A percentile compares a stretch with the other conserved stretches of the same genome.
These are phyloP conservation scores for Entosphenus tridentatus DNA, from an alignment of 2,113 vertebrate genomes.

Conservation along the genomic window DNA sequence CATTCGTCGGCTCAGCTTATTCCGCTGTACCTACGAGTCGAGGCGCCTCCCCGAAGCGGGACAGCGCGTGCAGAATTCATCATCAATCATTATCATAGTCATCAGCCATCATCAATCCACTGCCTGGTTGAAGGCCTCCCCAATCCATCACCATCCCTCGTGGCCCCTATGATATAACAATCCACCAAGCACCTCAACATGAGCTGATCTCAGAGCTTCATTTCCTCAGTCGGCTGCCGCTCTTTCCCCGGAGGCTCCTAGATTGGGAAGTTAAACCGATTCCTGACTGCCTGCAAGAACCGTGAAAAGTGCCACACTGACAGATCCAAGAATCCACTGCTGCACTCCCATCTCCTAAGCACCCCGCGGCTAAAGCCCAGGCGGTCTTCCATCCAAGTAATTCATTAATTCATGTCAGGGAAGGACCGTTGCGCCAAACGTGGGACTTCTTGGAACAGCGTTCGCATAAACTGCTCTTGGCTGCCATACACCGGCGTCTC, in stretches of 20 bases:
- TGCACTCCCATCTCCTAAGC: too few relatives aligned
- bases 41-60: background rate
- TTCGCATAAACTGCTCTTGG: too few relatives aligned
- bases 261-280: too few relatives aligned
- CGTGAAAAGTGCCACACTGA: too few relatives aligned
- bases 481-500: too few relatives aligned
- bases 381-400: too few relatives aligned
- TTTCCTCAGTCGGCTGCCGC: background rate
- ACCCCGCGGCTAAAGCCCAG: too few relatives aligned
- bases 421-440: too few relatives aligned
- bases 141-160: background rate
- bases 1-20: background rate
- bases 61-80: background rate
- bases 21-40: background rate
- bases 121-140: background rate
- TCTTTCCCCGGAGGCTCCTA: background rate
- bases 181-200: background rate
- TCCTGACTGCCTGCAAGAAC: too few relatives aligned
- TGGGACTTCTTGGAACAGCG: too few relatives aligned
- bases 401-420: too few relatives aligned
- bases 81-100: background rate
- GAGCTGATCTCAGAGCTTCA: background rate
- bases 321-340: too few relatives aligned
- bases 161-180: background rate
- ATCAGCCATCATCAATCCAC: background rate